phyloP scores from a whole-genome alignment of 2,888 invertebrate genomes.

The Branchipolynoe longqiensis region DNA sequence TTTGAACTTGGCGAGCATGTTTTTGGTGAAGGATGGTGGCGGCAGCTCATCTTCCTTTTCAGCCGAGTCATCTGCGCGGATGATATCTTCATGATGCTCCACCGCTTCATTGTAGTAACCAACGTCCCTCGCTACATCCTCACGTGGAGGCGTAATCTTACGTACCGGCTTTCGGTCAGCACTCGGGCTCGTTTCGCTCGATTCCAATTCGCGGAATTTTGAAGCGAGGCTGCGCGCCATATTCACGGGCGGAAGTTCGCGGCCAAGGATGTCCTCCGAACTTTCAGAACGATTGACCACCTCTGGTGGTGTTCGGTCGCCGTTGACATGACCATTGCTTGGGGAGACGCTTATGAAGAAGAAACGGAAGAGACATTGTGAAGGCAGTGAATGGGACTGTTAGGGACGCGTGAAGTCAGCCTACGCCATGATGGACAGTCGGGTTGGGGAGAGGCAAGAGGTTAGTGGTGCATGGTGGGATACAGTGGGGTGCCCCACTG shows the following conservation, averaged over 20 bases:
- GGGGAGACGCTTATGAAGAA: slow-evolving; percentile 13
- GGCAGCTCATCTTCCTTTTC: slow-evolving; percentile 58
- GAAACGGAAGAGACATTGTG: no score
- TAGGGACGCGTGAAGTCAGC: no score
- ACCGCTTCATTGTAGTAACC: neutral
- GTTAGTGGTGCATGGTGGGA: no score
- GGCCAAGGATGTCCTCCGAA: slow-evolving; percentile 59
- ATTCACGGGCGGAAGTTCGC: slow-evolving; percentile 66
- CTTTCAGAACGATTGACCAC: slow-evolving; percentile 57
- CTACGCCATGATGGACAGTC: no score
- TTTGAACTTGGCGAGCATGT: slow-evolving; percentile 60
- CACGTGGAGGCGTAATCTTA: slow-evolving; percentile 60
- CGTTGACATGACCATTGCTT: slow-evolving; percentile 54
- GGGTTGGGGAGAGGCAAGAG: no score
- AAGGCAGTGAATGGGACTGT: no score
- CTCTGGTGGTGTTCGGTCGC: slow-evolving; percentile 53
- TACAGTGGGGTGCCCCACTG: no score
- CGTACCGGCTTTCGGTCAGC: slow-evolving; percentile 52
- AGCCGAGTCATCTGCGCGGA: slow-evolving; percentile 40
- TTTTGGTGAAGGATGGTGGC: slow-evolving; percentile 43
- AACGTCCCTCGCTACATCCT: slow-evolving; percentile 40
- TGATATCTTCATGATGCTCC: neutral
- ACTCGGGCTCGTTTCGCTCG: slow-evolving; percentile 3
- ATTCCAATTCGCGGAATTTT: slow-evolving; percentile 62
- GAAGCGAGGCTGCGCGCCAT: slow-evolving; percentile 65